phyloP scores from a whole-genome alignment of 2,888 invertebrate species.

The Ferdinandea cuprea region DNA sequence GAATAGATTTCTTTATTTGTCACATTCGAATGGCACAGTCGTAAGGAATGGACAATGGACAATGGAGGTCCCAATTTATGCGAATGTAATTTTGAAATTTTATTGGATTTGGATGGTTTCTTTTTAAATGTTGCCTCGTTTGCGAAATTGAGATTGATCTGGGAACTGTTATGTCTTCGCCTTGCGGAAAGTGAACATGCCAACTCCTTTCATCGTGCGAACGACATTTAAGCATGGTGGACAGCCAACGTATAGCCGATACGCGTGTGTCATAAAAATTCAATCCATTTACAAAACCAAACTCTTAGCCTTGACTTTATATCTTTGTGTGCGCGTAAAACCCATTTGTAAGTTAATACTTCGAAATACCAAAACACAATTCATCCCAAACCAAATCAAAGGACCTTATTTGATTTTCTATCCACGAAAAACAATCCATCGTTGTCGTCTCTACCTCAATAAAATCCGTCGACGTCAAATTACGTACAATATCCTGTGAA shows the following conservation, averaged over 20 bases:
- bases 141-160: conserved; percentile 36
- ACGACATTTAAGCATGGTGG: too few relatives aligned
- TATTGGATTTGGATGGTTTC: neutral
- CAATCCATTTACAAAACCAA: too few relatives aligned
- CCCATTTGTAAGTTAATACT: conserved; percentile 26
- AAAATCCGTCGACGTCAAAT: conserved; percentile 24
- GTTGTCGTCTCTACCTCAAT: conserved; percentile 31
- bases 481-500: conserved; percentile 14
- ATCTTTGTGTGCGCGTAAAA: neutral
- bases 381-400: conserved; percentile 57
- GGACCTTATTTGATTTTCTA: conserved; percentile 60
- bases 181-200: neutral
- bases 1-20: conserved; percentile 69
- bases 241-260: too few relatives aligned
- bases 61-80: conserved; percentile 41
- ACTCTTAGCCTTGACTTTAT: conserved; percentile 19
- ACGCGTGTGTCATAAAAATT: too few relatives aligned
- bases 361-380: conserved; percentile 4
- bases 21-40: conserved; percentile 44
- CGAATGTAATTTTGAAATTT: conserved; percentile 7
- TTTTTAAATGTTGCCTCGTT: conserved; percentile 9
- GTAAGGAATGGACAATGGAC: conserved; percentile 43
- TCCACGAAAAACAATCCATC: conserved; percentile 33
- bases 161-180: conserved; percentile 23
- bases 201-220: too few relatives aligned